A percentile compares a stretch with the other conserved stretches of the same genome.
Evolutionary conservation across 2,888 invertebrate genomes (phyloP).

Genomic region (Sminthurides aquaticus): DNA sequence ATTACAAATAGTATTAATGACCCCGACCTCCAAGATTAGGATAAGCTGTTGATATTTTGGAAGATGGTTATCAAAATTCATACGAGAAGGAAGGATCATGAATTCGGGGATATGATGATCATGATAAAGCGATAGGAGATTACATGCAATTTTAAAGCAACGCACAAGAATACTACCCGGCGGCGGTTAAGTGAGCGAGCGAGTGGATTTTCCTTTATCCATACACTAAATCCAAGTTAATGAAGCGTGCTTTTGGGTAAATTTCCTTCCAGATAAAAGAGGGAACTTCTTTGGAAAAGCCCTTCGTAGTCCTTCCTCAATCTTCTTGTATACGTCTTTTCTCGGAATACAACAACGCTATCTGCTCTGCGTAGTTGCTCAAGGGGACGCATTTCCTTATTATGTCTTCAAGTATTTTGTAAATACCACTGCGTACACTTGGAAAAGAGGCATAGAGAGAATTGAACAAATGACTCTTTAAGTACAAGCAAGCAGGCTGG

Average conservation of each 20-base stretch:
- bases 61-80: background rate
- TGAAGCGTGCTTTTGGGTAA: background rate
- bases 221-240: background rate
- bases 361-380: too few species aligned
- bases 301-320: too few species aligned
- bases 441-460: too few species aligned
- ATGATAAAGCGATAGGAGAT: background rate
- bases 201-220: background rate
- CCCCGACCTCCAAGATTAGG: background rate
- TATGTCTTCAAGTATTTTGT: too few species aligned
- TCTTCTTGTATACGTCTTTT: too few species aligned
- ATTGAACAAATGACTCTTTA: too few species aligned
- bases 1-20: background rate
- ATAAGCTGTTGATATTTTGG: background rate
- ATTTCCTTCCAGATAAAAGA: background rate
- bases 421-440: too few species aligned
- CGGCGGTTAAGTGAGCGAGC: background rate
- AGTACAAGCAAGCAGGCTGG: too few species aligned
- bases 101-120: background rate
- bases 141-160: background rate
- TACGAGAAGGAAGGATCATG: background rate
- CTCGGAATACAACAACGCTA: too few species aligned
- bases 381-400: too few species aligned
- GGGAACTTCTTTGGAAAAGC: background rate
- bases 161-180: background rate